phyloP scores from a whole-genome alignment of 2,888 invertebrate genomes.

The Cephus pygmeus region DNA sequence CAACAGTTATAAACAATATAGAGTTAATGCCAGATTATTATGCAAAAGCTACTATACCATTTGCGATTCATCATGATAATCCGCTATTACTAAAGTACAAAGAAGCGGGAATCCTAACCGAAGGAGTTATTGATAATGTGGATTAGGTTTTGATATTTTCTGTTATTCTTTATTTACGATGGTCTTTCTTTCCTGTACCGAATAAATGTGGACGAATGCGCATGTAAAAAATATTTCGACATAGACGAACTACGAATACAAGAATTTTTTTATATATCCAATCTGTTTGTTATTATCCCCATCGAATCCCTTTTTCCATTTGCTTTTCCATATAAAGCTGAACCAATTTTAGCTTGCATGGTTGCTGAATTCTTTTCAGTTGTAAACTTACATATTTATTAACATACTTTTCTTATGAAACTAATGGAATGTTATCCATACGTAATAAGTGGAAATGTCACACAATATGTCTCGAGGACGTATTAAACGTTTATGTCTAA shows the following conservation, averaged over 20 bases:
- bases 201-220: neutral
- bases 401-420: neutral
- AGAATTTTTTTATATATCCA: neutral
- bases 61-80: conserved; percentile 81
- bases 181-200: neutral
- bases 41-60: conserved; percentile 82
- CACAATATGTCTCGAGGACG: neutral
- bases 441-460: neutral
- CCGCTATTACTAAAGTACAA: conserved; percentile 76
- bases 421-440: neutral
- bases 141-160: neutral
- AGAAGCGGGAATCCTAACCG: conserved; percentile 68
- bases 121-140: neutral
- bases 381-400: neutral
- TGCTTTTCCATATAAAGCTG: neutral
- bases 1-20: conserved; percentile 91
- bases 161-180: neutral
- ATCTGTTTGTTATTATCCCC: neutral
- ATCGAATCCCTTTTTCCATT: neutral
- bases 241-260: neutral
- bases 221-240: neutral
- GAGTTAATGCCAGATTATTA: conserved; percentile 87
- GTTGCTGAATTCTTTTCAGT: neutral
- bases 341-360: neutral
- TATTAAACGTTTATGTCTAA: neutral